Base-by-base conservation (phyloP, 2,113 vertebrate genomes). In the Perca fluviatilis region DNA sequence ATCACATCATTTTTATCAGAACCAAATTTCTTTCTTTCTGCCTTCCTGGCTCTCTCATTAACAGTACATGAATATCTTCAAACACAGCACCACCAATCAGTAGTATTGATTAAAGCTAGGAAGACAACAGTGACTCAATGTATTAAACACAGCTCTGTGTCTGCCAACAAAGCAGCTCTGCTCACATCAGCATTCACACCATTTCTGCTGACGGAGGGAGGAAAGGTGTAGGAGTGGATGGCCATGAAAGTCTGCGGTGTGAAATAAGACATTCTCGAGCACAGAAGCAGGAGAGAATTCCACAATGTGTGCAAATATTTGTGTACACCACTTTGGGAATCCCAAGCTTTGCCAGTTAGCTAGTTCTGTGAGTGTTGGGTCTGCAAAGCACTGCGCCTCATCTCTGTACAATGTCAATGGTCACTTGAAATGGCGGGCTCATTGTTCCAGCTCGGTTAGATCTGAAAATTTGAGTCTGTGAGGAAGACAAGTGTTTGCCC, bases 271-370 rank as follows among this genome's bases (percentile, higher is more conserved):
- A 88, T 90, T 91, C 78, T 74, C 65, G 0, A 78, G 70, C 6
- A 57, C 74, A 36, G 63, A 73, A 82, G 86, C 79, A 79, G 84
- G 76, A 84, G 73, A 43, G 27, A 89, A 92, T 89, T 90, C 88
- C 80, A 91, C 86, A 79, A 77, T 84, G 77, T 90, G 82, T 77
- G 82, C 89, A 93, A 92, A 93, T 92, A 92, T 93, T 93, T 91
- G 88, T 67, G 74, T 77, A 74, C 74, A 72, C 68, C 81, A 75
- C 78, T 90, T 87, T 85, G 68, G 83, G 73, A 90, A 84, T 83
- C 79, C 80, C 65, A 67, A 61, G 75, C 72, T 64, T 84, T 81
- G 85, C 87, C 77, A 91, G 40, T 43, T 43, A 43, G 9, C 40
- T 43, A 62, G 74, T 79, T 88, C 66, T 88, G 54, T 51, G 77